These are phyloP conservation scores for Polymixis flavicincta DNA, from an alignment of 2,888 invertebrate species.

Conservation along the genomic window DNA sequence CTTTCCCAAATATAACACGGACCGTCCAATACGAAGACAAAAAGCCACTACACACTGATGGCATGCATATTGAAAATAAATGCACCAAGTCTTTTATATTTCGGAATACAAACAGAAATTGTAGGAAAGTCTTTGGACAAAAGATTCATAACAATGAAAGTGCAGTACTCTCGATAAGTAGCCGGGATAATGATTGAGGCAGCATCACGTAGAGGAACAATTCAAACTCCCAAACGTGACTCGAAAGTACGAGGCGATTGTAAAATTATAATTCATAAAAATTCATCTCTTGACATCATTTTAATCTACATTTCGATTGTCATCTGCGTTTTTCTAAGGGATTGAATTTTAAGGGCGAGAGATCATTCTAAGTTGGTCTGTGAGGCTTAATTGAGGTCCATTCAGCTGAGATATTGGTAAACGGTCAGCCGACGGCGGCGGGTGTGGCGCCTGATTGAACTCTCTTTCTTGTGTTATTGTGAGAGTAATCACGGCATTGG, in stretches of 20 bases:
- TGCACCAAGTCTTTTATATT: constrained; percentile 64
- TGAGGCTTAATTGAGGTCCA: constrained; percentile 83
- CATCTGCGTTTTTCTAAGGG: constrained; percentile 75
- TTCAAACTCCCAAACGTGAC: constrained; percentile 76
- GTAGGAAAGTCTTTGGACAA: constrained; percentile 45
- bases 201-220: constrained; percentile 63
- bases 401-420: constrained; percentile 84
- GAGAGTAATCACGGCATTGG: constrained; percentile 71
- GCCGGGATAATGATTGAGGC: constrained; percentile 42
- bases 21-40: constrained; percentile 78
- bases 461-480: constrained; percentile 73
- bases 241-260: constrained; percentile 72
- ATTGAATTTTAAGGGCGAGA: constrained; percentile 75
- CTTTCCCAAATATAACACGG: constrained; percentile 77
- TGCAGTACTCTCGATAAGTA: constrained; percentile 57
- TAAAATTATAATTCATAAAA: constrained; percentile 77
- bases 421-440: constrained; percentile 74
- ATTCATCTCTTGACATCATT: constrained; percentile 72
- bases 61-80: constrained; percentile 73
- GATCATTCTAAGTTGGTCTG: constrained; percentile 78
- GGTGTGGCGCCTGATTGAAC: constrained; percentile 72
- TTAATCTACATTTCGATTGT: constrained; percentile 82
- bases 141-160: constrained; percentile 50
- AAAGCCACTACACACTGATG: constrained; percentile 78
- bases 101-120: constrained; percentile 46